Conservation (phyloP, 2,797 vertebrate species). For the Nannoperca obscura region DNA sequence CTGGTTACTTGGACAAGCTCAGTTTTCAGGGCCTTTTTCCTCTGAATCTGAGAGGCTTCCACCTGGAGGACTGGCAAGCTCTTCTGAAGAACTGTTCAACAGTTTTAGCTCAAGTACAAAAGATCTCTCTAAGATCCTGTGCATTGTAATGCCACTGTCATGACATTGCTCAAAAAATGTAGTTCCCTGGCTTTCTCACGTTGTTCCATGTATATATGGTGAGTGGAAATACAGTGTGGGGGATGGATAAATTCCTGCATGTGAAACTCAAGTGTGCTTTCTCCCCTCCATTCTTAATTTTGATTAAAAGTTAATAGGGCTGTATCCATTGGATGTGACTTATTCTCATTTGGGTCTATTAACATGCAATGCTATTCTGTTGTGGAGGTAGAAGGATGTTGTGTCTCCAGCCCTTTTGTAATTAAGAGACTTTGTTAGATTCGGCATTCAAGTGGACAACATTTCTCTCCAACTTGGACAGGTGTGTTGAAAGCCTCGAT, state of each 20-base stretch:
- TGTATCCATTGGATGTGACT: conserved; percentile 30
- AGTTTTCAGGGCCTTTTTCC: conserved; percentile 71
- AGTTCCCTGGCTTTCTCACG: conserved; percentile 2
- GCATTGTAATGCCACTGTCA: conserved; percentile 20
- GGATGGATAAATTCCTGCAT: conserved; percentile 52
- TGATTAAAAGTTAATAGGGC: conserved; percentile 34
- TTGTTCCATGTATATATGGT: conserved; percentile 24
- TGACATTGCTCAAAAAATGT: conserved; percentile 30
- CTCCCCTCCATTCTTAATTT: conserved; percentile 20
- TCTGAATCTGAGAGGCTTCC: conserved; percentile 69
- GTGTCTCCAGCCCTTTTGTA: conserved; percentile 62
- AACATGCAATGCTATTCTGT: conserved; percentile 47
- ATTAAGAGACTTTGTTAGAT: conserved; percentile 70
- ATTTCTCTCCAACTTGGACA: conserved; percentile 73
- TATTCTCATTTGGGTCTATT: conserved; percentile 51
- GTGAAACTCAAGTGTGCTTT: conserved; percentile 23
- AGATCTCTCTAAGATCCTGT: conserved; percentile 31
- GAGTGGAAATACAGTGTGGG: conserved; percentile 34
- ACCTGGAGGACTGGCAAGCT: conserved; percentile 71
- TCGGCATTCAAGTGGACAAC: conserved; percentile 69
- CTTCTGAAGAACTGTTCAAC: conserved; percentile 58
- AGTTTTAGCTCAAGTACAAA: conserved; percentile 50
- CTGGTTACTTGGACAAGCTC: conserved; percentile 75
- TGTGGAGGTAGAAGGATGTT: conserved; percentile 42
- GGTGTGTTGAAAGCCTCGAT: conserved; percentile 75